Percentiles rank a stretch among this genome's conserved stretches.
Evolutionary conservation across 2,113 vertebrate species (phyloP).

Genomic region (Colossoma macropomum): DNA sequence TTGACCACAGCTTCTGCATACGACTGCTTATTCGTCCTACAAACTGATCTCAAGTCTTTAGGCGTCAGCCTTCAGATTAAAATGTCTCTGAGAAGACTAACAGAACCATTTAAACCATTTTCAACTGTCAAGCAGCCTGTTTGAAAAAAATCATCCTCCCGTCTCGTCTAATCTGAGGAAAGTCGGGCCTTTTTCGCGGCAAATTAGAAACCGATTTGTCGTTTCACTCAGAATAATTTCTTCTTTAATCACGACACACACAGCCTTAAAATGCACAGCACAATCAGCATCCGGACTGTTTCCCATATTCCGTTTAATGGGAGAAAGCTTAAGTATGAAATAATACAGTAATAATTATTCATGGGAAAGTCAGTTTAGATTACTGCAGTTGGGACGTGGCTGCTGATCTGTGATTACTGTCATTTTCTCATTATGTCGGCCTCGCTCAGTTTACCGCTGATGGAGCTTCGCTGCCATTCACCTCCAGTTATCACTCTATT

Average conservation of each 20-base stretch:
- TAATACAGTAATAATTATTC: slow-evolving; percentile 24
- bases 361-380: slow-evolving; percentile 12
- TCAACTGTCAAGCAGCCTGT: too few relatives aligned
- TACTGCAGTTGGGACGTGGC: background rate
- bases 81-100: too few relatives aligned
- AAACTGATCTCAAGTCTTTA: too few relatives aligned
- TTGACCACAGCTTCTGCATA: too few relatives aligned
- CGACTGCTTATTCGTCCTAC: too few relatives aligned
- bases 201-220: slow-evolving; percentile 2
- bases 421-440: background rate
- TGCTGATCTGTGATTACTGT: slow-evolving; percentile 21
- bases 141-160: too few relatives aligned
- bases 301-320: background rate
- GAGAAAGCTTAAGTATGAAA: background rate
- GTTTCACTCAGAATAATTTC: background rate
- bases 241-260: background rate
- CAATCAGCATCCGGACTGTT: background rate
- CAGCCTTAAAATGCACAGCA: background rate
- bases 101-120: too few relatives aligned
- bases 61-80: too few relatives aligned
- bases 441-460: background rate
- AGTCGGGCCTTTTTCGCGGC: background rate
- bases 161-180: background rate
- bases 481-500: background rate
- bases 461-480: background rate